A percentile compares a stretch with the other conserved stretches of the same genome.
phyloP scores from a whole-genome alignment of 2,888 invertebrate species.

The Baccha elongata region DNA sequence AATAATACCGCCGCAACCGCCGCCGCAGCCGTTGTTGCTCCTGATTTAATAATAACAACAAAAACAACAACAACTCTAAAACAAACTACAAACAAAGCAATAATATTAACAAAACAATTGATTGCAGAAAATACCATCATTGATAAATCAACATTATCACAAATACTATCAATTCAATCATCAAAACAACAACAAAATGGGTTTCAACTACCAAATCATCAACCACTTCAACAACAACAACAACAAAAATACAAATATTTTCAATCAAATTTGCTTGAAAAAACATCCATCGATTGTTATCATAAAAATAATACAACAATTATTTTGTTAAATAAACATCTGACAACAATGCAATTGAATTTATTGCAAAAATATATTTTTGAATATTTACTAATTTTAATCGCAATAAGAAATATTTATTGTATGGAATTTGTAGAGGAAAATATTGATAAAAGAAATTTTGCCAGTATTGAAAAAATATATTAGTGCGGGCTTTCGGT shows the following conservation, averaged over 20 bases:
- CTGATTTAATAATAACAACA: slow-evolving; percentile 20
- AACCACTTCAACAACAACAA: slow-evolving; percentile 20
- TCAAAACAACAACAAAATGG: slow-evolving; percentile 56
- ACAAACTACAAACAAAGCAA: slow-evolving; percentile 27
- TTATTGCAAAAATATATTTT: slow-evolving; percentile 23
- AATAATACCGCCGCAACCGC: slow-evolving; percentile 48
- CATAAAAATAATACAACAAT: slow-evolving; percentile 39
- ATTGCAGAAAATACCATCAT: slow-evolving; percentile 44
- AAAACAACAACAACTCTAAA: slow-evolving; percentile 20
- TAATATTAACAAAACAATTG: slow-evolving; percentile 27
- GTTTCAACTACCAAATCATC: slow-evolving; percentile 64
- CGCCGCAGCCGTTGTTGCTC: slow-evolving; percentile 3
- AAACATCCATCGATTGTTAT: background rate
- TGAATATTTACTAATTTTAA: slow-evolving; percentile 27
- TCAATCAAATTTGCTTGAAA: slow-evolving; percentile 8
- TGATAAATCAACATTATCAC: slow-evolving; percentile 5
- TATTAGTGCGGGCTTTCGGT: slow-evolving; percentile 3
- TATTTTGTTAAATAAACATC: slow-evolving; percentile 44
- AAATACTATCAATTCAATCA: slow-evolving; percentile 39
- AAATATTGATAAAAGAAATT: slow-evolving; percentile 11
- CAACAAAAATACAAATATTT: slow-evolving; percentile 3
- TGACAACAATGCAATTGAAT: slow-evolving; percentile 43
- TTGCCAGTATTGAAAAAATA: slow-evolving; percentile 37
- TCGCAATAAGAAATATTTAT: background rate
- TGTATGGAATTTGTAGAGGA: slow-evolving; percentile 9